Evolutionary conservation across 2,113 vertebrate species (phyloP), one percentile per base, ranked within the genome.

Genomic region (Stictonetta naevosa): DNA sequence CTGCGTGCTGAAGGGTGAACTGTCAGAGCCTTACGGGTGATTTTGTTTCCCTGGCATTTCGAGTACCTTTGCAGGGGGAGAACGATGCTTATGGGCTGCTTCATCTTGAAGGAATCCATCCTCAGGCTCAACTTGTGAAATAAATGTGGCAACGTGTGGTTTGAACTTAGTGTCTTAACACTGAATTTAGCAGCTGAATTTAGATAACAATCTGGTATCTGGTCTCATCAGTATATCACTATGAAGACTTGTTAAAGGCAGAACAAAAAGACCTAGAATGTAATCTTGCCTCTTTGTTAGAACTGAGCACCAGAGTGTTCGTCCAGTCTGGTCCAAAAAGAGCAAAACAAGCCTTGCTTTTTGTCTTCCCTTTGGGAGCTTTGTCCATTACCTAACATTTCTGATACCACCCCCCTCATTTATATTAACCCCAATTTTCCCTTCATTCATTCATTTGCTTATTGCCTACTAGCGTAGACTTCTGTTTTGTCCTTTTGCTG

Each of bases 181-280:
- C 95, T 96, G 96, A 94, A 95, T 97, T 96, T 96, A 96, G 95
- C 88, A 96, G 95, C 96, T 97, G 96, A 96, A 96, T 97, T 95
- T 96, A 96, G 96, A 95, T 96, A 96, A 95, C 96, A 97, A 96
- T 96, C 96, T 97, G 96, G 95, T 97, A 97, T 96, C 93, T 94
- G 96, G 96, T 93, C 92, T 96, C 91, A 94, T 96, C 96, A 94
- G 91, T 91, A 92, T 95, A 95, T 96, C 93, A 94, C 92, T 93
- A 92, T 66, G 93, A 96, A 93, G 90, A 92, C 95, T 96, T 89
- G 95, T 95, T 95, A 97, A 93, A 96, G 86, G 67, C 96, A 87
- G 96, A 96, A 97, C 95, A 97, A 96, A 96, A 95, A 94, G 92
- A 87, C 95, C 91, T 89, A 73, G 92, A 94, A 93, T 95, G 81